Percentiles rank a stretch among this genome's conserved stretches.
phyloP scores from a whole-genome alignment of 2,113 vertebrate genomes.

The Microcebus ravelobensis region DNA sequence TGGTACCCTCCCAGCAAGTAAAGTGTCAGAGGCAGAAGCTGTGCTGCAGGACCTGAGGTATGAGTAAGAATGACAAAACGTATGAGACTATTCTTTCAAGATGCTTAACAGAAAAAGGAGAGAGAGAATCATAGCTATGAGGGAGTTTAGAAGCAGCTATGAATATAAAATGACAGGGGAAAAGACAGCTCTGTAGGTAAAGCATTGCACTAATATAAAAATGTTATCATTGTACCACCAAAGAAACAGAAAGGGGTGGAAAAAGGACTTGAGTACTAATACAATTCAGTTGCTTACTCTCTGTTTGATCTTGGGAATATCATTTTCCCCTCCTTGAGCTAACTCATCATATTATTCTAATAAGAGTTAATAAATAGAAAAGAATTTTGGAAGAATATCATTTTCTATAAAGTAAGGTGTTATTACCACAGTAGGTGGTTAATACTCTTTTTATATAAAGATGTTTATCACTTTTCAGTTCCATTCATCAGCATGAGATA shows the following conservation, averaged over 20 bases:
- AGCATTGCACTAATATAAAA: not conserved
- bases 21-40: not conserved
- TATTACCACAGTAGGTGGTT: not conserved
- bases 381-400: not conserved
- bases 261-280: not conserved
- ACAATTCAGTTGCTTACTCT: not conserved
- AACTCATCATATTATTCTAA: not conserved
- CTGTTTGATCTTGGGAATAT: not conserved
- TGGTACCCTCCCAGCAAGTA: not conserved
- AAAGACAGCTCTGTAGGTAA: not conserved
- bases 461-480: constrained; percentile 11
- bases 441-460: not conserved
- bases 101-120: not conserved
- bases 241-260: not conserved
- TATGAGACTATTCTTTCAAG: not conserved
- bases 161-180: not conserved
- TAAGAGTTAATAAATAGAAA: not conserved
- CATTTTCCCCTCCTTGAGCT: not conserved
- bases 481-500: not conserved
- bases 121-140: not conserved
- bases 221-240: not conserved
- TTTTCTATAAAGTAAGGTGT: not conserved
- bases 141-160: not conserved
- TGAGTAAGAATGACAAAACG: not conserved
- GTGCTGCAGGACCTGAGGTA: not conserved